Evolutionary conservation across 92 coral and sea anemone genomes (phyloP).

Genomic region (Metridium senile): DNA sequence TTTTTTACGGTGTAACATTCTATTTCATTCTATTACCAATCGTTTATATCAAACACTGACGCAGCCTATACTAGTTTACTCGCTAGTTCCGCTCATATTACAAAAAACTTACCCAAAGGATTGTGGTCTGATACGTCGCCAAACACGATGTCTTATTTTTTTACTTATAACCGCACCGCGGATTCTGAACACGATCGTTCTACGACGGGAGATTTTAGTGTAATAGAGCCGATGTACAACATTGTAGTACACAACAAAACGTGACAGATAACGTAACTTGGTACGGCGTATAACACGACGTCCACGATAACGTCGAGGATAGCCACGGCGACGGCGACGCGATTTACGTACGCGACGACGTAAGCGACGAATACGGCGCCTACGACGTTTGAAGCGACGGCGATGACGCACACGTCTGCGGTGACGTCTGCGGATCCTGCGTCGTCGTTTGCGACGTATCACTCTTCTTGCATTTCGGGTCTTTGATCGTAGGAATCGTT

Average conservation of each 20-base stretch:
- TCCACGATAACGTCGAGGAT: conserved; percentile 11
- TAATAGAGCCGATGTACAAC: neutral
- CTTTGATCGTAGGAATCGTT: neutral
- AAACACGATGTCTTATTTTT: neutral
- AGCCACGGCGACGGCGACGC: conserved; percentile 6
- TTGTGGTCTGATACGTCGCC: neutral
- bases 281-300: conserved; percentile 19
- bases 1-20: too few species aligned
- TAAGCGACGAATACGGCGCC: neutral
- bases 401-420: conserved; percentile 4
- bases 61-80: too few species aligned
- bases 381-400: conserved; percentile 3
- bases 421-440: conserved; percentile 9
- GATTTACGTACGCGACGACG: conserved; percentile 2
- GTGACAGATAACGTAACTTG: neutral
- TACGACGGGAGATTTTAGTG: conserved; percentile 3
- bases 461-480: neutral
- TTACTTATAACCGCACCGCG: neutral
- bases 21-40: too few species aligned
- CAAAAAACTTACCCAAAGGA: neutral
- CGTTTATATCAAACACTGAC: too few species aligned
- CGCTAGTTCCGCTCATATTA: too few species aligned
- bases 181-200: neutral
- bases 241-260: conserved; percentile 10
- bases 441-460: conserved; percentile 9